Conservation (phyloP, 2,113 vertebrate species). For the Megaleporinus macrocephalus region DNA sequence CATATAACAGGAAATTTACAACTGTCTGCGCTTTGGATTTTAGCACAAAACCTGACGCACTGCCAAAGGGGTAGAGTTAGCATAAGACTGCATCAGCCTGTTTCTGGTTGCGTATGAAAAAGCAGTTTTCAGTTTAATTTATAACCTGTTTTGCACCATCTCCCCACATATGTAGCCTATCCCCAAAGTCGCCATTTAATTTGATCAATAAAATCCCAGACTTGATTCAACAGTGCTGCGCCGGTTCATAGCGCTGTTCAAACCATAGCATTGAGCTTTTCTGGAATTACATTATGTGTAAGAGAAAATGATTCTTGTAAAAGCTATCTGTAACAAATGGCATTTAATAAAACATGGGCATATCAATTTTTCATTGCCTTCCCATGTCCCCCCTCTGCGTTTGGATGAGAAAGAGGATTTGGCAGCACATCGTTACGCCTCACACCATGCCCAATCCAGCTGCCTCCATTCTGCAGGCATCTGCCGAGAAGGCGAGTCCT, state of each 20-base stretch:
- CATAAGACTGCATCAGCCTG: not conserved
- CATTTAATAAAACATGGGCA: constrained; percentile 71
- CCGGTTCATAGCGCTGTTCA: constrained; percentile 8
- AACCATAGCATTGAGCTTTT: constrained; percentile 18
- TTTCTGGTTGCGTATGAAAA: not conserved
- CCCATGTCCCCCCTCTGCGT: constrained; percentile 59
- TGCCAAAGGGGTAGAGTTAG: not conserved
- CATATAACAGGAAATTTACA: not conserved
- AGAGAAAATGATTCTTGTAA: constrained; percentile 60
- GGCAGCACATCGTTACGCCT: constrained; percentile 41
- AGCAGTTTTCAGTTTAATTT: not conserved
- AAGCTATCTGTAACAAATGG: constrained; percentile 73
- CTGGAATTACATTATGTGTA: constrained; percentile 37
- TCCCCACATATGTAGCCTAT: constrained; percentile 31
- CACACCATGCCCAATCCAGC: constrained; percentile 29
- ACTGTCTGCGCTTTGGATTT: not conserved
- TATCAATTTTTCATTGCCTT: constrained; percentile 71
- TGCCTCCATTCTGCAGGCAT: constrained; percentile 30
- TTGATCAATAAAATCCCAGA: constrained; percentile 35
- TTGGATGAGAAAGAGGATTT: constrained; percentile 56
- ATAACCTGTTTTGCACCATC: not conserved
- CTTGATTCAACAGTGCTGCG: constrained; percentile 41
- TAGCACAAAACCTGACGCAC: not conserved
- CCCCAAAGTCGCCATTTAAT: constrained; percentile 41
- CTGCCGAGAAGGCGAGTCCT: constrained; percentile 5